Percentiles rank a stretch among this genome's conserved stretches.
phyloP scores from a whole-genome alignment of 2,113 vertebrate species.

The Chamaea fasciata region DNA sequence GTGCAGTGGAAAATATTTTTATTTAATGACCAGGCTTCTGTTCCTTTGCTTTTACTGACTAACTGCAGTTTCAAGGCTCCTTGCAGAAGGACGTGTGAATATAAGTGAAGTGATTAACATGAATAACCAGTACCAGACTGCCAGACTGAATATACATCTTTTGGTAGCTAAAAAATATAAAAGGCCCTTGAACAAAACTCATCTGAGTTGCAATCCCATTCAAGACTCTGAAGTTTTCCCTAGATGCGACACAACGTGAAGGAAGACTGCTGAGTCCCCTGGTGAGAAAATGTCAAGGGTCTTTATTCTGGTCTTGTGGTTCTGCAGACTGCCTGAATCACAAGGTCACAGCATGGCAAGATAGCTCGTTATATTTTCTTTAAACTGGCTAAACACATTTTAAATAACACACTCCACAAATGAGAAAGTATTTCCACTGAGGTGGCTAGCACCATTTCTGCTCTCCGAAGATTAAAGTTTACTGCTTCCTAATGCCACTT shows the following conservation, averaged over 20 bases:
- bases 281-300: not conserved
- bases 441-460: not conserved
- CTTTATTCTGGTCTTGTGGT: not conserved
- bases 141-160: not conserved
- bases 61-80: not conserved
- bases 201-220: not conserved
- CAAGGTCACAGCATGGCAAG: not conserved
- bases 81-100: not conserved
- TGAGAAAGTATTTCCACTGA: not conserved
- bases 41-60: not conserved
- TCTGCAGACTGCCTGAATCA: not conserved
- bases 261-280: not conserved
- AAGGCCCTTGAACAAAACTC: not conserved
- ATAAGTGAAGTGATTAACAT: not conserved
- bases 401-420: not conserved
- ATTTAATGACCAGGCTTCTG: not conserved
- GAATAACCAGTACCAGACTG: not conserved
- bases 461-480: constrained; percentile 14
- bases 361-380: not conserved
- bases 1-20: not conserved
- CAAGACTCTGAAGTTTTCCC: not conserved
- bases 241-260: not conserved
- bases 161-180: not conserved
- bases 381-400: not conserved
- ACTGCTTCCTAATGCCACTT: constrained; percentile 45